These are phyloP conservation scores for Ennomos erosarius DNA, from an alignment of 2,888 invertebrate genomes.

Conservation along the genomic window DNA sequence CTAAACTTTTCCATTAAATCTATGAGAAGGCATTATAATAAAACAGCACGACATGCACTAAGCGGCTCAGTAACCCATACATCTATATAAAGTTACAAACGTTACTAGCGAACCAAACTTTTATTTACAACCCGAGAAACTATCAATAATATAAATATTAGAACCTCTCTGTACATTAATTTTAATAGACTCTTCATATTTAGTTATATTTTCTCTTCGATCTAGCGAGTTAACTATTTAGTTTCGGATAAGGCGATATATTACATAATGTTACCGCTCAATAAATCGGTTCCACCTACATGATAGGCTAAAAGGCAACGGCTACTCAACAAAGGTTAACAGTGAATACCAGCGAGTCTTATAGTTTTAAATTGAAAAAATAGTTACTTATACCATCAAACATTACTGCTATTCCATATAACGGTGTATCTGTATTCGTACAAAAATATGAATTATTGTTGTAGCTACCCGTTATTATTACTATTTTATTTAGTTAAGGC, in stretches of 20 bases:
- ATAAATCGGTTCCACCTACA: too few relatives aligned
- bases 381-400: too few relatives aligned
- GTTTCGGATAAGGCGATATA: slow-evolving; percentile 13
- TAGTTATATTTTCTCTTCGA: slow-evolving; percentile 24
- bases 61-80: slow-evolving; percentile 50
- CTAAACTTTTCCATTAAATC: slow-evolving; percentile 40
- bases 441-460: too few relatives aligned
- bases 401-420: too few relatives aligned
- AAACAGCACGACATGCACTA: slow-evolving; percentile 44
- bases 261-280: background rate
- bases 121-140: slow-evolving; percentile 65
- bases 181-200: slow-evolving; percentile 60
- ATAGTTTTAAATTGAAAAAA: too few relatives aligned
- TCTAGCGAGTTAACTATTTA: slow-evolving; percentile 37
- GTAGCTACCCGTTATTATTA: background rate
- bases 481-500: too few relatives aligned
- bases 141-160: slow-evolving; percentile 68
- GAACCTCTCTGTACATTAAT: slow-evolving; percentile 78
- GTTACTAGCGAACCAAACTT: slow-evolving; percentile 57
- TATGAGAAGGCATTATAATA: slow-evolving; percentile 41
- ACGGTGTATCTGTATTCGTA: too few relatives aligned
- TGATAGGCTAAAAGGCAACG: too few relatives aligned
- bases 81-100: slow-evolving; percentile 50
- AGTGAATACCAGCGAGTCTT: too few relatives aligned
- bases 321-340: too few relatives aligned